A percentile compares a stretch with the other conserved stretches of the same genome.
phyloP scores from a whole-genome alignment of 2,888 invertebrate species.

The Thymelicus lineola region DNA sequence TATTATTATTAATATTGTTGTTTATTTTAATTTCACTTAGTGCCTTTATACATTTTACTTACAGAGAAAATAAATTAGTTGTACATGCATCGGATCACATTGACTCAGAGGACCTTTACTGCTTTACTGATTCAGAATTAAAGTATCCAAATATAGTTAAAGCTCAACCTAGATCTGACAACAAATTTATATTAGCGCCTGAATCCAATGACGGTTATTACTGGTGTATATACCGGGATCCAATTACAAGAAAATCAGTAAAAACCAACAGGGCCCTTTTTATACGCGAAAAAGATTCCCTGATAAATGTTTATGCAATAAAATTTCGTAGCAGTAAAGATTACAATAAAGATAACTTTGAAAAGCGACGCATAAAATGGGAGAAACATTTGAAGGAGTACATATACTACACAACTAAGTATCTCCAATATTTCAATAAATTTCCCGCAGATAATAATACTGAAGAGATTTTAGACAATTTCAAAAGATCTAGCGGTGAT shows the following conservation, averaged over 20 bases:
- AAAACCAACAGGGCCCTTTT: slow-evolving; percentile 68
- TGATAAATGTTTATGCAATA: slow-evolving; percentile 62
- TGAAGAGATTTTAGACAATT: slow-evolving; percentile 52
- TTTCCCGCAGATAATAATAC: slow-evolving; percentile 43
- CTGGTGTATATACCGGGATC: slow-evolving; percentile 71
- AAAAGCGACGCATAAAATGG: slow-evolving; percentile 53
- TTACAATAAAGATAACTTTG: slow-evolving; percentile 47
- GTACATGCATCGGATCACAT: slow-evolving; percentile 56
- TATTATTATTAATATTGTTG: too few relatives aligned
- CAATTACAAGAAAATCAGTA: slow-evolving; percentile 55
- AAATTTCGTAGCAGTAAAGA: slow-evolving; percentile 54
- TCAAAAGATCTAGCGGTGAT: slow-evolving; percentile 49
- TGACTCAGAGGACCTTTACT: slow-evolving; percentile 57
- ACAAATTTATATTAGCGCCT: slow-evolving; percentile 53
- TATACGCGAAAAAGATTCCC: slow-evolving; percentile 59
- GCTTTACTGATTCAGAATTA: slow-evolving; percentile 70
- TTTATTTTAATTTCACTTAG: background rate
- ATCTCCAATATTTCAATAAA: slow-evolving; percentile 38
- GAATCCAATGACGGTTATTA: slow-evolving; percentile 71
- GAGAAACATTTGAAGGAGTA: slow-evolving; percentile 64
- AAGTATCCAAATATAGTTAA: slow-evolving; percentile 61
- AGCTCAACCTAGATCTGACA: slow-evolving; percentile 49
- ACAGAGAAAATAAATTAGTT: slow-evolving; percentile 61
- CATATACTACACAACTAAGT: slow-evolving; percentile 64
- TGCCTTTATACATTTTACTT: background rate